Conservation (phyloP, 2,888 invertebrate species). For the Zootermopsis nevadensis region DNA sequence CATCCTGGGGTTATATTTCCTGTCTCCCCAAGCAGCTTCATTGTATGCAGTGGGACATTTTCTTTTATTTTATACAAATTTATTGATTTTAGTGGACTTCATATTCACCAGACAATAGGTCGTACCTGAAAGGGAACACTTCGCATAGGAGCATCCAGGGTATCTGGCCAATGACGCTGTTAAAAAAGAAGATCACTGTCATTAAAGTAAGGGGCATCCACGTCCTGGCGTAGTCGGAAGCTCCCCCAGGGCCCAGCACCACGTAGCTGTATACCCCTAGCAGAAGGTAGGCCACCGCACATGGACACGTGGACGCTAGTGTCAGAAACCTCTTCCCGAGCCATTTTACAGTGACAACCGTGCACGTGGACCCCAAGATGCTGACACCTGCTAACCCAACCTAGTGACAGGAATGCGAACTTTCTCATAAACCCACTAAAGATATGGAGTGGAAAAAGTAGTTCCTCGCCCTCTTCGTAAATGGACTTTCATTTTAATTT, state of each 20-base stretch:
- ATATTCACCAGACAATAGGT: too few species aligned
- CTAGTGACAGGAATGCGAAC: not conserved
- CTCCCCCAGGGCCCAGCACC: not conserved
- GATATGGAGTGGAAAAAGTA: too few species aligned
- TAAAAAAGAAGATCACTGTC: not conserved
- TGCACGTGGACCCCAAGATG: not conserved
- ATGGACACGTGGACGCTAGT: not conserved
- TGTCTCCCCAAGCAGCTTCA: too few species aligned
- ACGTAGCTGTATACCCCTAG: not conserved
- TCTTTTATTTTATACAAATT: too few species aligned
- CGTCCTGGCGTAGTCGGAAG: not conserved
- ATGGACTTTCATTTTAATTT: too few species aligned
- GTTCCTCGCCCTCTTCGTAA: too few species aligned
- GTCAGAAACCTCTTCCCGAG: not conserved
- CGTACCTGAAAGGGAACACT: conserved; percentile 30
- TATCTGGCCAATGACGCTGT: not conserved
- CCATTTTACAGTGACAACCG: not conserved
- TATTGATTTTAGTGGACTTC: too few species aligned
- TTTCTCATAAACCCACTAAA: too few species aligned
- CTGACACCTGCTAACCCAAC: not conserved
- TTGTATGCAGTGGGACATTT: too few species aligned
- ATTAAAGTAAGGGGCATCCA: not conserved
- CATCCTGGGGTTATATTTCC: too few species aligned
- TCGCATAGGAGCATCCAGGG: conserved; percentile 30
- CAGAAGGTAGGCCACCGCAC: not conserved